Evolutionary conservation across 2,797 vertebrate genomes (phyloP).

Genomic region (Loriculus beryllinus): DNA sequence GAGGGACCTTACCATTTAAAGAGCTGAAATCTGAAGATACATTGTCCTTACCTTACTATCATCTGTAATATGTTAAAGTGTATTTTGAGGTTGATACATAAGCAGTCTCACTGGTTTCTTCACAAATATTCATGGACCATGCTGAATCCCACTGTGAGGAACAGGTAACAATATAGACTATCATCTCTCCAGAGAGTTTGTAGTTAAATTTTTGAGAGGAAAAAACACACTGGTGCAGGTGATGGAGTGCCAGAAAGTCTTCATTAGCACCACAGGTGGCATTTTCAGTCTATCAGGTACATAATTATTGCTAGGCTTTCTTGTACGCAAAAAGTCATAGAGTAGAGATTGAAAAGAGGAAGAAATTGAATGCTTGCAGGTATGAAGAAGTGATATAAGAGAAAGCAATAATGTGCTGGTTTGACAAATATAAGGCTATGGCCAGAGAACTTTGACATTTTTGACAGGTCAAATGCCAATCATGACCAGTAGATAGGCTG

Average conservation of each 20-base stretch:
- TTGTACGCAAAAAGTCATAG: background rate
- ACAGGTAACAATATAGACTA: background rate
- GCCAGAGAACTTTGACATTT: background rate
- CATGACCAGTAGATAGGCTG: background rate
- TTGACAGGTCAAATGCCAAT: constrained; percentile 13
- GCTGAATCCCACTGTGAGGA: background rate
- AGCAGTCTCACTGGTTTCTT: background rate
- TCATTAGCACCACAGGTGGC: background rate
- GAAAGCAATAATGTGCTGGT: background rate
- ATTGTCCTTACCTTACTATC: background rate
- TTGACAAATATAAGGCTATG: background rate
- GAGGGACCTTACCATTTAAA: background rate
- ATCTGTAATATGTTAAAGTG: background rate
- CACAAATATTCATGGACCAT: background rate
- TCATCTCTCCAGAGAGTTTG: background rate
- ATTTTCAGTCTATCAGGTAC: background rate
- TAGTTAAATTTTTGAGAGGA: background rate
- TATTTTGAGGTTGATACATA: background rate
- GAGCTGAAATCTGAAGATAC: background rate
- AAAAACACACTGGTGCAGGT: background rate
- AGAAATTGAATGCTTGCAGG: background rate
- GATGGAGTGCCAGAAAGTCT: background rate
- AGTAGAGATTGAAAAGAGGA: background rate
- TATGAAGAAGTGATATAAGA: background rate
- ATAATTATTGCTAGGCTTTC: background rate